Conservation (phyloP, 2,888 invertebrate species). For the Atethmia centrago region DNA sequence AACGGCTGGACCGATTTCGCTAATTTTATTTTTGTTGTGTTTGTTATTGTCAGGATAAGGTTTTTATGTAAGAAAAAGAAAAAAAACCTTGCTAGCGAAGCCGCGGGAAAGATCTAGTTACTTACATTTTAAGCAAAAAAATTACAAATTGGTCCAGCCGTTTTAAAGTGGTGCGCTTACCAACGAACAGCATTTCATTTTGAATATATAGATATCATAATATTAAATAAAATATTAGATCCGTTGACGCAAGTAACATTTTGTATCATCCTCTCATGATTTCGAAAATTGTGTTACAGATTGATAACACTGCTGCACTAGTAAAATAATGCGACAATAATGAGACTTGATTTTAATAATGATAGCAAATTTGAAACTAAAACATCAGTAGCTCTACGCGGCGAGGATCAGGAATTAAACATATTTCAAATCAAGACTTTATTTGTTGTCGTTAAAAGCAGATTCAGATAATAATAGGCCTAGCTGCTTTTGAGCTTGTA, state of each 20-base stretch:
- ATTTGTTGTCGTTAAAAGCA: neutral
- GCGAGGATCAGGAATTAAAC: neutral
- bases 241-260: neutral
- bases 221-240: neutral
- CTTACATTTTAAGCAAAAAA: too few species aligned
- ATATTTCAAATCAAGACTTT: neutral
- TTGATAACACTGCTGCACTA: neutral
- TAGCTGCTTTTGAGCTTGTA: slow-evolving; percentile 3
- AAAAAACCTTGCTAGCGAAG: too few species aligned
- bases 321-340: neutral
- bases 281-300: neutral
- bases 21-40: too few species aligned
- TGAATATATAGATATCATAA: too few species aligned
- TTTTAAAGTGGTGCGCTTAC: too few species aligned
- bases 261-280: neutral
- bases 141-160: too few species aligned
- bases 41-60: too few species aligned
- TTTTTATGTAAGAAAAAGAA: too few species aligned
- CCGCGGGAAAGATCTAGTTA: too few species aligned
- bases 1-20: too few species aligned
- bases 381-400: neutral
- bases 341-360: slow-evolving; percentile 2
- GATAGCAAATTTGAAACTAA: neutral
- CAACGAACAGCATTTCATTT: too few species aligned
- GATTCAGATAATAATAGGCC: neutral